phyloP scores from a whole-genome alignment of 2,888 invertebrate genomes.

The Pseudococcus longispinus region DNA sequence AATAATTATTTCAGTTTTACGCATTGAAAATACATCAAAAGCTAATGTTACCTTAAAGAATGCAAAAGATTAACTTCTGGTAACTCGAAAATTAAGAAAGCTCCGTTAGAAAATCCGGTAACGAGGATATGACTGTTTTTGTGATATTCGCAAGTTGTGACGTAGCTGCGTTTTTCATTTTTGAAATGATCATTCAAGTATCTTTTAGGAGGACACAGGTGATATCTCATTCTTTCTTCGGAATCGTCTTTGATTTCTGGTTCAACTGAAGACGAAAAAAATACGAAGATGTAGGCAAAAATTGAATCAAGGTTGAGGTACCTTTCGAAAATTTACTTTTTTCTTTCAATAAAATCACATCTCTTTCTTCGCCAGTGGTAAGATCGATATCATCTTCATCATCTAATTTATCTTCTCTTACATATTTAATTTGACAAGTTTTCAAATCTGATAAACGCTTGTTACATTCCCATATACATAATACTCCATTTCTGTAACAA shows the following conservation, averaged over 20 bases:
- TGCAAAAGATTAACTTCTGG: constrained; percentile 94
- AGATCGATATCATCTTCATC: constrained; percentile 61
- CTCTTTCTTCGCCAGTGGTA: constrained; percentile 59
- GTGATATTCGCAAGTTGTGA: constrained; percentile 87
- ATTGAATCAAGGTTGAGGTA: not conserved
- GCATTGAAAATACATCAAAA: not conserved
- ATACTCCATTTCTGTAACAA: constrained; percentile 74
- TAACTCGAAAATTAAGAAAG: constrained; percentile 92
- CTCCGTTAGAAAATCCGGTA: constrained; percentile 88
- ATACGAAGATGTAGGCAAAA: not conserved
- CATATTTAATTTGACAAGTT: constrained; percentile 65
- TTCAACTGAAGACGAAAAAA: constrained; percentile 29
- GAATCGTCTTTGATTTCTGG: constrained; percentile 63
- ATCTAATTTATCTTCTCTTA: constrained; percentile 63
- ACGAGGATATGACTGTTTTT: constrained; percentile 80
- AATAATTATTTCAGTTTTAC: no score
- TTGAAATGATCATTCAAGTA: constrained; percentile 76
- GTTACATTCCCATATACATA: constrained; percentile 86
- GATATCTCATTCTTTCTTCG: constrained; percentile 69
- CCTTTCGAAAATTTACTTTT: constrained; percentile 55
- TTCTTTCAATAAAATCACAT: constrained; percentile 58
- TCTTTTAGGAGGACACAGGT: constrained; percentile 72
- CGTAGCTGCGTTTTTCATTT: constrained; percentile 68
- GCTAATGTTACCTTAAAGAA: constrained; percentile 68
- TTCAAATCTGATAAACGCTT: constrained; percentile 74